Evolutionary conservation across 2,113 vertebrate genomes (phyloP).

Genomic region (Zapus hudsonius): DNA sequence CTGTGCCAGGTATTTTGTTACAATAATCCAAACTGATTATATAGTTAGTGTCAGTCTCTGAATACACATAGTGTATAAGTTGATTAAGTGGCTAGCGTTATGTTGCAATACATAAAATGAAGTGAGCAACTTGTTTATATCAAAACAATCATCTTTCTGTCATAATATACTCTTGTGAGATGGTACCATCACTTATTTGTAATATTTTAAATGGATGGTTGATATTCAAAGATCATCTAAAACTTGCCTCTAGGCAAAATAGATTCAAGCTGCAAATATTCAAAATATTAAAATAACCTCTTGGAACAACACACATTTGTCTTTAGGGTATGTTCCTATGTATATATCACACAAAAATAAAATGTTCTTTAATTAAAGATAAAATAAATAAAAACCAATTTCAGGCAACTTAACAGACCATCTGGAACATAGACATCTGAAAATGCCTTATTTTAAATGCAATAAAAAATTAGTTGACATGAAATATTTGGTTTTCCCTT

Average conservation of each 20-base stretch:
- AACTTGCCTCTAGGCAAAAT: not conserved
- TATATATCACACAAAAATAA: not conserved
- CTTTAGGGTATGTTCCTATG: not conserved
- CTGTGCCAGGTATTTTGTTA: not conserved
- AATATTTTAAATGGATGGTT: not conserved
- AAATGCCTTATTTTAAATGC: not conserved
- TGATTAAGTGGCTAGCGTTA: accelerated
- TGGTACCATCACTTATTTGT: not conserved
- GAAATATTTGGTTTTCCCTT: not conserved
- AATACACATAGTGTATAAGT: not conserved
- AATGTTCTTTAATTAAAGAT: not conserved
- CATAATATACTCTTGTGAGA: not conserved
- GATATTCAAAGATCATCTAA: not conserved
- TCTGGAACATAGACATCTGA: not conserved
- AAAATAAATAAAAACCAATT: not conserved
- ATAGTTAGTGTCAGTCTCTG: not conserved
- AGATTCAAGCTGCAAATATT: not conserved
- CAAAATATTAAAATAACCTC: not conserved
- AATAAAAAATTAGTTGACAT: not conserved
- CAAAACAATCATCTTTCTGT: not conserved
- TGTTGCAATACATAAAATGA: not conserved
- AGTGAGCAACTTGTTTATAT: not conserved
- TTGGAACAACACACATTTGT: not conserved
- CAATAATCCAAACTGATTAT: not conserved
- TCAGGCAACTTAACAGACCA: not conserved